Conservation (phyloP, 2,888 invertebrate species). For the Rhagonycha lutea region DNA sequence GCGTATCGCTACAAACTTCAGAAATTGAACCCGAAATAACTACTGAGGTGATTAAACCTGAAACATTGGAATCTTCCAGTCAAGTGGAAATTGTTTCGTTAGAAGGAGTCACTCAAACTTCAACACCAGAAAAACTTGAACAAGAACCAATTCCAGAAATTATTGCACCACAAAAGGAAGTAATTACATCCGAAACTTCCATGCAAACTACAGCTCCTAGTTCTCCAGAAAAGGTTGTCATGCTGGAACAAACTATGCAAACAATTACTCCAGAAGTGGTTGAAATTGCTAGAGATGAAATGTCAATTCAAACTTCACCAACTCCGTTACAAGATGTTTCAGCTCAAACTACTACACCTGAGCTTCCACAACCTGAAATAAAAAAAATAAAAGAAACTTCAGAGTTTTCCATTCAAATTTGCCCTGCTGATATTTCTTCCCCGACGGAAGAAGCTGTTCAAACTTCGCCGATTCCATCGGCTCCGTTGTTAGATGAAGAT, state of each 20-base stretch:
- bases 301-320: conserved; percentile 49
- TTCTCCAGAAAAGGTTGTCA: conserved; percentile 39
- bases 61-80: conserved; percentile 31
- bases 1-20: conserved; percentile 63
- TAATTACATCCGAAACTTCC: conserved; percentile 50
- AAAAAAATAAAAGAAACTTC: conserved; percentile 34
- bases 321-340: conserved; percentile 46
- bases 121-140: conserved; percentile 43
- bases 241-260: conserved; percentile 48
- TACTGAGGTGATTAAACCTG: conserved; percentile 33
- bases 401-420: conserved; percentile 42
- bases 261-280: conserved; percentile 43
- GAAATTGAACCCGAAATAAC: conserved; percentile 45
- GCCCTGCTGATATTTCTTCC: conserved; percentile 34
- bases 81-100: conserved; percentile 29
- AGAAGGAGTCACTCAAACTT: conserved; percentile 40
- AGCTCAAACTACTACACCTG: conserved; percentile 55
- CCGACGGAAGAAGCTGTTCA: conserved; percentile 46
- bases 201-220: conserved; percentile 54
- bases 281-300: conserved; percentile 44
- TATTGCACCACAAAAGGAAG: conserved; percentile 15
- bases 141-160: conserved; percentile 31
- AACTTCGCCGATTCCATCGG: conserved; percentile 57
- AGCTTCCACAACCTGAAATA: conserved; percentile 22
- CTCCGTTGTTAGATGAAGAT: conserved; percentile 36